Evolutionary conservation across 2,113 vertebrate species (phyloP).

Genomic region (Rhea pennata): DNA sequence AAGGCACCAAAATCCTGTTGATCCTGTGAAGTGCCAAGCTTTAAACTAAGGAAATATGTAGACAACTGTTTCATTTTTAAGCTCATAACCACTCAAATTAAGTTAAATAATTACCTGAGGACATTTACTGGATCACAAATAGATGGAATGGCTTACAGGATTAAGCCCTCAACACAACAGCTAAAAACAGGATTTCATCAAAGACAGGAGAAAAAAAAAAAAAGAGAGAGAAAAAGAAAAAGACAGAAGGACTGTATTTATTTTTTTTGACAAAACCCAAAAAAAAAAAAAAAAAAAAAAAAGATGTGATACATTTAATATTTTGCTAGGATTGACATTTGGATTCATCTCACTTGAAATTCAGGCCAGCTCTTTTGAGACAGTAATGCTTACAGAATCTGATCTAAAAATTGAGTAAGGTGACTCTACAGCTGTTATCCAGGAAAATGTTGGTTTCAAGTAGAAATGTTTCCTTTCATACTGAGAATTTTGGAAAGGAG

Average conservation of each 20-base stretch:
- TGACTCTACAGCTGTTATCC: not conserved
- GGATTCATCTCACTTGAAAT: not conserved
- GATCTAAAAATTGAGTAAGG: not conserved
- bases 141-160: not conserved
- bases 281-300: not conserved
- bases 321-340: not conserved
- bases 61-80: not conserved
- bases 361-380: not conserved
- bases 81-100: not conserved
- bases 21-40: not conserved
- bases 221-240: not conserved
- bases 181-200: not conserved
- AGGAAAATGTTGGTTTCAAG: not conserved
- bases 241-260: not conserved
- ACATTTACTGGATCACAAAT: not conserved
- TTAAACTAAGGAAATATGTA: not conserved
- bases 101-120: not conserved
- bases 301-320: not conserved
- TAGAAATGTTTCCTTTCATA: not conserved
- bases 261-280: not conserved
- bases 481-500: not conserved
- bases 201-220: not conserved
- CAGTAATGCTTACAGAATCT: not conserved
- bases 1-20: not conserved
- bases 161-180: not conserved